Percentiles rank a stretch among this genome's conserved stretches.
Conservation (phyloP, 2,888 invertebrate genomes). For the Lagria hirta region DNA sequence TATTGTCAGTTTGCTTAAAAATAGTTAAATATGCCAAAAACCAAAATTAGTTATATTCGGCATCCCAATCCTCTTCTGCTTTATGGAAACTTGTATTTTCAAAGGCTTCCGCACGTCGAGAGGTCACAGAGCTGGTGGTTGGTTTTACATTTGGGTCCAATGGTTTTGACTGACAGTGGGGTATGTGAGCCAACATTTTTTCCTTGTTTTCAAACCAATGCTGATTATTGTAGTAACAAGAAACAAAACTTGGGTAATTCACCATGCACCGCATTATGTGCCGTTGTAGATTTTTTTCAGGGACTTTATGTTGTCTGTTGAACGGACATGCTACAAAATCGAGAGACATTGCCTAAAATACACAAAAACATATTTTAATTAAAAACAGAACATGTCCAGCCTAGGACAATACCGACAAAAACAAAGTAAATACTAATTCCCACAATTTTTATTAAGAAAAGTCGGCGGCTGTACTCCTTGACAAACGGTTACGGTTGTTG, state of each 20-base stretch:
- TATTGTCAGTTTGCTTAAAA: neutral
- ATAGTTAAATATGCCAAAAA: neutral
- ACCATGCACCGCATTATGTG: slow-evolving; percentile 49
- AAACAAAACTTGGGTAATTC: slow-evolving; percentile 45
- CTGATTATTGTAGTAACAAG: slow-evolving; percentile 47
- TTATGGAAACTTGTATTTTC: slow-evolving; percentile 35
- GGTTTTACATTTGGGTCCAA: neutral
- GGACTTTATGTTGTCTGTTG: slow-evolving; percentile 43
- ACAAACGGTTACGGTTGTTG: too few relatives aligned
- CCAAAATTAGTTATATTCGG: slow-evolving; percentile 23
- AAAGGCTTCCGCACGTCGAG: neutral
- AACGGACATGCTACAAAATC: slow-evolving; percentile 45
- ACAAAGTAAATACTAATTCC: too few relatives aligned
- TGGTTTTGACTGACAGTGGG: slow-evolving; percentile 35
- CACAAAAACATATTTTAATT: neutral
- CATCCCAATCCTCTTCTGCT: slow-evolving; percentile 41
- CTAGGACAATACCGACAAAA: too few relatives aligned
- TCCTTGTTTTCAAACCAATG: slow-evolving; percentile 43
- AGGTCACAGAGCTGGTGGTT: neutral
- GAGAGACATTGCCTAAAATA: too few relatives aligned
- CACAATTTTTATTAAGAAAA: too few relatives aligned
- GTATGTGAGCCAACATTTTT: slow-evolving; percentile 40
- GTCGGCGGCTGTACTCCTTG: too few relatives aligned
- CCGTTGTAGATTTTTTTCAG: slow-evolving; percentile 40
- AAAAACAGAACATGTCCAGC: neutral